Evolutionary conservation across 2,888 invertebrate species (phyloP), one percentile per base, ranked within the genome.

Genomic region (Thalpophila matura): DNA sequence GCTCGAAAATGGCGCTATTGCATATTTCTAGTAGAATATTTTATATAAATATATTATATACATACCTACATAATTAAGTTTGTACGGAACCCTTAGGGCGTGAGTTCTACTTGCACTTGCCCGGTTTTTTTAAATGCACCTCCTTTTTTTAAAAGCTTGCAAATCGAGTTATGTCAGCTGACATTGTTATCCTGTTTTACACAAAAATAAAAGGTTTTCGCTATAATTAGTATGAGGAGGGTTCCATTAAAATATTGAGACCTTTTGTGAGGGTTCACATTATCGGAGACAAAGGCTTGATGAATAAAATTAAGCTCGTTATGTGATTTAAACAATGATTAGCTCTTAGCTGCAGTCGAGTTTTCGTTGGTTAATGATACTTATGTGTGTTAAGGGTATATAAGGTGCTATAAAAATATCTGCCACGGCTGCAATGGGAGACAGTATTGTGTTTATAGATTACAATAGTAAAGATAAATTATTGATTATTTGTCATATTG

Each of bases 291-390:
- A 79, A 79, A 79, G 63, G 65, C 54, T 58, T 60, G 16, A 29
- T 53, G 50, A 64, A 70, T 57, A 57, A 33, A 65, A 71, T 77
- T 61, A 74, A 68, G 63, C 67, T 72, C 70, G 62, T 79, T 79
- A 54, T 59, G 54, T 42, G 50, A 68, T 67, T 68, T 66, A 50
- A 70, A 72, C 66, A 72, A 69, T 65, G 53, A 59, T 62, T 42
- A 18, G 49, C 20, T 18, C 26, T n/a, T 29, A 57, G 58, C 31
- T 29, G 46, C n/a, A n/a, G n/a, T 56, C 26, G 42, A 55, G 50
- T 38, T 46, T 43, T 38, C 20, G 7, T 31, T 46, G 16, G 58
- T 43, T 54, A 69, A 62, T 43, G 54, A 56, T 27, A 62, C 57
- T 62, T 60, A 50, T 64, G 35, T 38, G 2, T 63, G 31, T 46